phyloP scores from a whole-genome alignment of 2,797 vertebrate species.

The Phrynocephalus guinanensis region DNA sequence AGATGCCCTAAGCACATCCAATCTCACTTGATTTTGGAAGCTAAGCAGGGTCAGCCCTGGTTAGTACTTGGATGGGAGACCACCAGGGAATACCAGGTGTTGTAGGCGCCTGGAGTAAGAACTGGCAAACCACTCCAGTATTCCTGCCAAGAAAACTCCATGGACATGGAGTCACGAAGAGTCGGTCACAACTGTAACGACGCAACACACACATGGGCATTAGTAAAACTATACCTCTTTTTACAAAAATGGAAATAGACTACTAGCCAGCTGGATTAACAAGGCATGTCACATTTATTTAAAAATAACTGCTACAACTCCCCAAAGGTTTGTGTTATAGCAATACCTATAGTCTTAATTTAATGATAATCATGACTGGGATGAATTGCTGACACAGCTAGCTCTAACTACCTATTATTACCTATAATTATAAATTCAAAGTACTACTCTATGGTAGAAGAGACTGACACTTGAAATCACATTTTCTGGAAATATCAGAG shows the following conservation, averaged over 20 bases:
- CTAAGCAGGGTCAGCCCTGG: too few species aligned
- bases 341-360: not conserved
- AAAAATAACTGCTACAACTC: not conserved
- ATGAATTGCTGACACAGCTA: slow-evolving; percentile 16
- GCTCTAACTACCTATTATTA: not conserved
- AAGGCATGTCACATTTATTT: not conserved
- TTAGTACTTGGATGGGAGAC: too few species aligned
- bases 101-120: too few species aligned
- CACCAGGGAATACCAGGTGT: too few species aligned
- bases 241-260: slow-evolving; percentile 19
- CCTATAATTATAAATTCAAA: slow-evolving; percentile 22
- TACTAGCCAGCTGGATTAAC: not conserved
- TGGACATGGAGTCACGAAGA: too few species aligned
- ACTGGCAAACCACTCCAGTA: too few species aligned
- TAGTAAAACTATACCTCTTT: not conserved
- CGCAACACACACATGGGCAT: not conserved
- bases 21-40: too few species aligned
- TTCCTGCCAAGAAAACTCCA: too few species aligned
- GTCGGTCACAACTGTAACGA: too few species aligned
- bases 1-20: too few species aligned
- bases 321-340: not conserved
- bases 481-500: not conserved
- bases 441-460: too few species aligned
- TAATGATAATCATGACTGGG: not conserved
- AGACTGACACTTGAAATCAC: not conserved